These are phyloP conservation scores for Kryptolebias marmoratus DNA, from an alignment of 2,113 vertebrate species.

Conservation along the genomic window DNA sequence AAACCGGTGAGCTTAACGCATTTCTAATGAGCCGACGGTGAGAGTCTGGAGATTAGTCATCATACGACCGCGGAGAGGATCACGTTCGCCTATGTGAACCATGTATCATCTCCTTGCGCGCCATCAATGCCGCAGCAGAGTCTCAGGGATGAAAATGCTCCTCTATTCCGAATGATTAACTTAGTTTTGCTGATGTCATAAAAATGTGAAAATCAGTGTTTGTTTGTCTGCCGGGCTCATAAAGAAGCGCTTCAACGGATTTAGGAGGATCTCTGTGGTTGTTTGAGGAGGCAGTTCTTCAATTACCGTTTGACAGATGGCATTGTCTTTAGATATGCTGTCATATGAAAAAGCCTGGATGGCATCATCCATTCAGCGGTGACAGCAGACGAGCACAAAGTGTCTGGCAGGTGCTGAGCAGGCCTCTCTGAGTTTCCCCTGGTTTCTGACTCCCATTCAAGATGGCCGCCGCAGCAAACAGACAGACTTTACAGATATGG, in stretches of 20 bases:
- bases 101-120: conserved; percentile 67
- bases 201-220: conserved; percentile 68
- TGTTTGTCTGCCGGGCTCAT: conserved; percentile 64
- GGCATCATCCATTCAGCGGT: conserved; percentile 57
- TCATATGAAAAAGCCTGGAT: conserved; percentile 61
- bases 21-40: conserved; percentile 73
- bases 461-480: too few species aligned
- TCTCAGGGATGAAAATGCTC: conserved; percentile 50
- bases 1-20: conserved; percentile 72
- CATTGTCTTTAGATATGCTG: conserved; percentile 72
- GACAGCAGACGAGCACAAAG: conserved; percentile 56
- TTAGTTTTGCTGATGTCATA: conserved; percentile 78
- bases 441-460: too few species aligned
- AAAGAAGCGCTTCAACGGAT: conserved; percentile 65
- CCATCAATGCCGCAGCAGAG: conserved; percentile 54
- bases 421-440: conserved; percentile 3
- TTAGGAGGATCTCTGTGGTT: conserved; percentile 55
- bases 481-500: too few species aligned
- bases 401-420: conserved; percentile 49
- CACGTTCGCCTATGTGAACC: conserved; percentile 53
- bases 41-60: conserved; percentile 74
- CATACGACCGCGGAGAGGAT: conserved; percentile 38
- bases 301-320: conserved; percentile 76
- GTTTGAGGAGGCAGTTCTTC: conserved; percentile 65
- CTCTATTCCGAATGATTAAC: conserved; percentile 71